Evolutionary conservation across 2,888 invertebrate genomes (phyloP).

Genomic region (Chaetogeoica ovagalla): DNA sequence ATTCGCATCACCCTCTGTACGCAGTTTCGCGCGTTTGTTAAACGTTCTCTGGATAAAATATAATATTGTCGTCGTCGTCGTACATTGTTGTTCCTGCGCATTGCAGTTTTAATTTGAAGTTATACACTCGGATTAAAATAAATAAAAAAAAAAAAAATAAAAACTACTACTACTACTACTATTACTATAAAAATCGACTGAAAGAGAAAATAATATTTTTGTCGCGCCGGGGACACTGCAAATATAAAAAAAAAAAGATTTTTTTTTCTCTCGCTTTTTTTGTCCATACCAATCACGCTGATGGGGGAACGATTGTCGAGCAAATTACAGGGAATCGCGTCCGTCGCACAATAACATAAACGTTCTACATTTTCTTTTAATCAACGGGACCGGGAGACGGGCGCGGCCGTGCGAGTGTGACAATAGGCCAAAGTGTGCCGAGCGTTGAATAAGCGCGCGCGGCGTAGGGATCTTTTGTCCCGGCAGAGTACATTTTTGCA

Average conservation of each 20-base stretch:
- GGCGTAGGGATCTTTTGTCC: slow-evolving; percentile 41
- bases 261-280: not conserved
- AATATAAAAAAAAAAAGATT: not conserved
- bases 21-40: slow-evolving; percentile 6
- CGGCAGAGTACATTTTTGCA: slow-evolving; percentile 23
- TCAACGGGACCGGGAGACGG: slow-evolving; percentile 33
- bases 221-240: slow-evolving; percentile 29
- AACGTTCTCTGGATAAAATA: not conserved
- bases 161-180: too few relatives aligned
- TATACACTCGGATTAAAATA: too few relatives aligned
- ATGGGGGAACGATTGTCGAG: slow-evolving; percentile 53
- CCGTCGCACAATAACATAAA: slow-evolving; percentile 50
- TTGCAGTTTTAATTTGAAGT: slow-evolving; percentile 38
- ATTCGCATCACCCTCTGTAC: too few relatives aligned
- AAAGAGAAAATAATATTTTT: slow-evolving; percentile 46
- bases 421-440: slow-evolving; percentile 48
- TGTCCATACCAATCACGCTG: slow-evolving; percentile 46
- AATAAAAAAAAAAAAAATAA: slow-evolving; percentile 8
- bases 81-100: not conserved
- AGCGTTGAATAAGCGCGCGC: not conserved
- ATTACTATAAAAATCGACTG: slow-evolving; percentile 20
- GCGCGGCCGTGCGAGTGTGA: slow-evolving; percentile 37
- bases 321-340: slow-evolving; percentile 51
- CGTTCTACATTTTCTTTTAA: slow-evolving; percentile 49
- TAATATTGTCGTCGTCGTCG: too few relatives aligned